Base-by-base conservation (phyloP, 2,888 invertebrate species). In the Hemistola chrysoprasaria region DNA sequence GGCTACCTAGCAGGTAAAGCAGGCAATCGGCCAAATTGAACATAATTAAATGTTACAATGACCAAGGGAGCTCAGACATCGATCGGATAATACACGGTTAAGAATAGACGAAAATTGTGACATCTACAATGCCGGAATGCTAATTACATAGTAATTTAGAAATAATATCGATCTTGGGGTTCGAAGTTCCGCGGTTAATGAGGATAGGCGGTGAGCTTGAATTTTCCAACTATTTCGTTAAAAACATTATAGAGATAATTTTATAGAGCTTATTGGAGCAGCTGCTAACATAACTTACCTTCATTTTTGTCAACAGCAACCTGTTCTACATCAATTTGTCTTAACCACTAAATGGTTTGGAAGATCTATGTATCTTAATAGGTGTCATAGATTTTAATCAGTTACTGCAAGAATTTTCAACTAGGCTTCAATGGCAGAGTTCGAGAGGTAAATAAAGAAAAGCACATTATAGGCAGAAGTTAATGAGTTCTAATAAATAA, bases 41-140 rank as follows among this genome's bases (percentile, higher is more conserved):
- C 67, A 80, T 84, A 83, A 86, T 85, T 83, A 84, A 82, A 86
- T 78, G 79, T 78, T 78, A 82, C 83, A 77, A 82, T 82, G 78
- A 78, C 69, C 77, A 78, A 76, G 69, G 58, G 71, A 69, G 65
- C 75, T 65, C 68, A 76, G 71, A 72, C 74, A 65, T 75, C 73
- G 76, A 82, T 79, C 68, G 68, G 72, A 56, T 63, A 59, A 53
- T 56, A 34, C 53, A 49, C 48, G 50, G 47, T 43, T 55, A 59
- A 66, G 51, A 72, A 75, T 78, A 75, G 66, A 64, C 31, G 37
- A 47, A 56, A 52, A 50, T 48, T 41, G 50, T 47, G 40, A 57
- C 54, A 56, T 45, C 29, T 16, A 9, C 1, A 28, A 23, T 50
- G 40, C 39, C 35, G 47, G 42, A 53, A 48, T 43, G 23, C 35